Evolutionary conservation across 2,888 invertebrate species (phyloP).

Genomic region (Tillus elongatus): DNA sequence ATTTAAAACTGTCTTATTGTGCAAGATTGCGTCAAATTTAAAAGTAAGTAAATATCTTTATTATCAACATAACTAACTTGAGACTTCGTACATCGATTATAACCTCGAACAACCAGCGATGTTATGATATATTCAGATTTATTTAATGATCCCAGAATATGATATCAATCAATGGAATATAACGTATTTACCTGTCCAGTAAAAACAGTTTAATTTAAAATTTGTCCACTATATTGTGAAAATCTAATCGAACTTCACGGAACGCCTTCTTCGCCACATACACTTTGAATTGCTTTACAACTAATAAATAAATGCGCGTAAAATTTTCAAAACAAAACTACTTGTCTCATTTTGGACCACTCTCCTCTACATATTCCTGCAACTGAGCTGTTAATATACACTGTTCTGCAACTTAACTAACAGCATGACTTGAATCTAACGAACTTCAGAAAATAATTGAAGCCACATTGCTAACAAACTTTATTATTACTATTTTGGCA

Average conservation of each 20-base stretch:
- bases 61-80: neutral
- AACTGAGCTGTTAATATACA: no score
- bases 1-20: neutral
- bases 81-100: neutral
- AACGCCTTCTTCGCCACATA: neutral
- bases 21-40: neutral
- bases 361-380: no score
- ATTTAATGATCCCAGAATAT: neutral
- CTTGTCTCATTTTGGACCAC: conserved; percentile 1
- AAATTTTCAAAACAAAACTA: neutral
- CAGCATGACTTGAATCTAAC: no score
- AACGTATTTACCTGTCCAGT: conserved; percentile 2
- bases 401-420: no score
- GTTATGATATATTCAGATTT: neutral
- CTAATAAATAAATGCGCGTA: neutral
- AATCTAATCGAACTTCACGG: neutral
- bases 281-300: neutral
- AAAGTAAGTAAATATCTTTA: neutral
- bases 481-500: no score
- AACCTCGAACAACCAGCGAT: neutral
- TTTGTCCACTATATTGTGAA: neutral
- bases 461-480: no score
- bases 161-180: neutral
- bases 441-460: no score
- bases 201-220: neutral